A percentile compares a stretch with the other conserved stretches of the same genome.
phyloP scores from a whole-genome alignment of 2,888 invertebrate species.

The Cordilura impudica region DNA sequence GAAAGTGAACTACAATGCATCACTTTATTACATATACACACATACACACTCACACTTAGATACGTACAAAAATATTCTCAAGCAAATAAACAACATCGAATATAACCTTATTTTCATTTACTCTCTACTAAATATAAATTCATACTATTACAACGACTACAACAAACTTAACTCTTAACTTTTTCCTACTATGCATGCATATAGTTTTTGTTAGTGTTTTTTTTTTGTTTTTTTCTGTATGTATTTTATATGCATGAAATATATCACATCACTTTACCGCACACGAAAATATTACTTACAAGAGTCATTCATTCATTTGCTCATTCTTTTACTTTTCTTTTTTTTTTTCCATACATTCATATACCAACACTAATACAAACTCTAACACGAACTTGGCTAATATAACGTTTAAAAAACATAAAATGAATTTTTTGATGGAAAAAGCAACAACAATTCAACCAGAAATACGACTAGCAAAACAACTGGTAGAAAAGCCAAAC shows the following conservation, averaged over 20 bases:
- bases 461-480: not conserved
- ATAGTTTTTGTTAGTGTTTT: not conserved
- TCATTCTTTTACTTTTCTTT: not conserved
- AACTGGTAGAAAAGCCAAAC: slow-evolving; percentile 14
- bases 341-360: not conserved
- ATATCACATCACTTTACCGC: slow-evolving; percentile 31
- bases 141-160: not conserved
- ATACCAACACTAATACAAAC: slow-evolving; percentile 8
- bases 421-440: not conserved
- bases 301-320: not conserved
- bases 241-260: slow-evolving; percentile 23
- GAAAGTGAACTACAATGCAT: slow-evolving; percentile 69
- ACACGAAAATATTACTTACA: slow-evolving; percentile 25
- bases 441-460: slow-evolving; percentile 9
- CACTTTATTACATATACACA: slow-evolving; percentile 63
- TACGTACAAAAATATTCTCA: not conserved
- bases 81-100: slow-evolving; percentile 1
- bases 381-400: slow-evolving; percentile 25
- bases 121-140: slow-evolving; percentile 30
- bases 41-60: not conserved
- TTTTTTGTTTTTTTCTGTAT: not conserved
- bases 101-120: slow-evolving; percentile 50
- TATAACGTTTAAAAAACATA: slow-evolving; percentile 27
- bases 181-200: not conserved
- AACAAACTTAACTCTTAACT: not conserved